Base-by-base conservation (phyloP, 1,140 invertebrate genomes). In the Papilio polytes region DNA sequence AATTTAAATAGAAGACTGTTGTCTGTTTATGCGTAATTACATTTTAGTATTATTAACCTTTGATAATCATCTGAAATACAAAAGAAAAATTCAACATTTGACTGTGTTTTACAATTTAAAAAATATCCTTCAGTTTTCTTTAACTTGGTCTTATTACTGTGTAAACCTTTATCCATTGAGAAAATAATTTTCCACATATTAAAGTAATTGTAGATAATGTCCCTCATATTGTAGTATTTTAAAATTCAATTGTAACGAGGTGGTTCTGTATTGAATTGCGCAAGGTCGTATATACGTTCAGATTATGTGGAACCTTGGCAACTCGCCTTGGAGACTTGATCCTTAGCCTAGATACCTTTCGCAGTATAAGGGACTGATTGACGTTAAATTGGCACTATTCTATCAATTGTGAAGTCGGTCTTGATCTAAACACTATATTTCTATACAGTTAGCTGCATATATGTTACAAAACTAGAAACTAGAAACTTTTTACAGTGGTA, bases 231-330 rank as follows among this genome's bases (percentile, higher is more conserved):
- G 41, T 36, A 20, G 53, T 31, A 36, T 66, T 78, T 66, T 66
- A 66, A 78, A 66, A 76, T 76, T 48, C 18, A 26, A 59, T 78
- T 59, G 59, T 59, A 63, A 78, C 46, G n/a, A 44, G n/a, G 53
- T 59, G 76, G 36, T 78, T 20, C 9, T 59, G 53, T 78, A 78
- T 63, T 78, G 74, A 51, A 76, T 76, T 63, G 20, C 53, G 15
- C 56, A 46, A 78, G 77, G 77, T 36, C 44, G 56, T 70, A 51
- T 80, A 74, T 36, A 70, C n/a, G 66, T 74, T 74, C 72, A 63
- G 80, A 76, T 81, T 80, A 59, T 81, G 80, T 76, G 72, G 46
- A 80, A 83, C 82, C 82, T 83, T 83, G 74, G 79, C 53, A 41
- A 18, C 48, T 80, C 66, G 76, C 80, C 82, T 83, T 78, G 82